Evolutionary conservation across 2,113 vertebrate species (phyloP).

Genomic region (Thinocorus orbignyianus): DNA sequence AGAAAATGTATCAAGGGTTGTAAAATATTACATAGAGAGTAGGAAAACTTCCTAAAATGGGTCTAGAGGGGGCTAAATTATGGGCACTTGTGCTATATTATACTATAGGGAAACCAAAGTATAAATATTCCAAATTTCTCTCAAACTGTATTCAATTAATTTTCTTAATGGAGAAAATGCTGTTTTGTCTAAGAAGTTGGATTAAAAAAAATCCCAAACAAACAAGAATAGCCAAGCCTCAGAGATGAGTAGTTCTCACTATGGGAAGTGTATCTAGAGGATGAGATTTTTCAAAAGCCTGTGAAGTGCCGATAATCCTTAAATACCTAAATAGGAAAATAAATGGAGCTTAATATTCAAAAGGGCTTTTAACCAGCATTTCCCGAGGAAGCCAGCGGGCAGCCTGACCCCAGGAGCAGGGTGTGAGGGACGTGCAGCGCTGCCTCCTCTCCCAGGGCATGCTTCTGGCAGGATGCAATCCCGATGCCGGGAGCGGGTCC

Average conservation of each 20-base stretch:
- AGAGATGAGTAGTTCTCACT: background rate
- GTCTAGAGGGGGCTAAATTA: background rate
- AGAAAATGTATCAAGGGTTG: background rate
- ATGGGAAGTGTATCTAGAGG: background rate
- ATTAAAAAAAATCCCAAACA: background rate
- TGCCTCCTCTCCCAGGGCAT: rapidly evolving
- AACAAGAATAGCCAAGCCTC: background rate
- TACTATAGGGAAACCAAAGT: background rate
- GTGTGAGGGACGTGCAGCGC: background rate
- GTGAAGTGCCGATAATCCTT: background rate
- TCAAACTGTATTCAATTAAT: background rate
- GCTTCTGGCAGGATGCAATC: background rate
- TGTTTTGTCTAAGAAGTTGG: background rate
- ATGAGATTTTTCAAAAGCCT: background rate
- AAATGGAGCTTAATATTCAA: background rate
- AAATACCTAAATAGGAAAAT: background rate
- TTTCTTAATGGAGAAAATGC: background rate
- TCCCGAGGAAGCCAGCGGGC: background rate
- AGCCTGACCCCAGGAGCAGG: background rate
- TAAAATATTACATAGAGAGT: background rate
- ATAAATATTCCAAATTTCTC: background rate
- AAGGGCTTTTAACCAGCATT: background rate
- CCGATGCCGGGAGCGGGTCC: background rate
- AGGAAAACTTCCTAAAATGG: background rate
- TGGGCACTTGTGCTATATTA: background rate